Conservation (phyloP, 2,888 invertebrate genomes). For the Dryobota labecula region DNA sequence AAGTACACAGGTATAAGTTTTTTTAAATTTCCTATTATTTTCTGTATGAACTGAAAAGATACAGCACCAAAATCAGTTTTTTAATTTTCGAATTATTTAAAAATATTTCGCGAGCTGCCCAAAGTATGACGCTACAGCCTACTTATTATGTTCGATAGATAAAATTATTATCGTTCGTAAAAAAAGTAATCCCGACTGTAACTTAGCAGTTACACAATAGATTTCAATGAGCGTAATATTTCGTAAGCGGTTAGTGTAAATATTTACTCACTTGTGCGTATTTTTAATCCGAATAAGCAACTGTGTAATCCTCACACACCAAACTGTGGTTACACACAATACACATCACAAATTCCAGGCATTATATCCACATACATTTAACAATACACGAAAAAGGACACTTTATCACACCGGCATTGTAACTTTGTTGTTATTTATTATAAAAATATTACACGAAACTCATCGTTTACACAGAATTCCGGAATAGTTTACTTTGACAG, state of each 20-base stretch:
- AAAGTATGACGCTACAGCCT: conserved; percentile 20
- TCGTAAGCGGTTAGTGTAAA: conserved; percentile 74
- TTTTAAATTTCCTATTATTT: neutral
- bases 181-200: conserved; percentile 21
- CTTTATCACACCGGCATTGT: conserved; percentile 75
- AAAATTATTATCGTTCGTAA: neutral
- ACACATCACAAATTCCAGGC: conserved; percentile 84
- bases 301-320: conserved; percentile 80
- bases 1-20: neutral
- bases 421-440: conserved; percentile 60
- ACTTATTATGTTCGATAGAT: conserved; percentile 25
- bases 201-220: conserved; percentile 31
- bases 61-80: neutral
- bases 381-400: conserved; percentile 74
- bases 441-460: conserved; percentile 75
- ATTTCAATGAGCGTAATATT: conserved; percentile 45
- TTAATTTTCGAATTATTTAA: conserved; percentile 2
- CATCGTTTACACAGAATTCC: conserved; percentile 75
- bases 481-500: conserved; percentile 81
- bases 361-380: conserved; percentile 81
- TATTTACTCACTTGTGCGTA: conserved; percentile 88
- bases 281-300: conserved; percentile 83
- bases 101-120: neutral
- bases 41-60: neutral
- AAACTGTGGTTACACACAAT: conserved; percentile 79